phyloP scores from a whole-genome alignment of 2,113 vertebrate species.

The Macheiramphus alcinus region DNA sequence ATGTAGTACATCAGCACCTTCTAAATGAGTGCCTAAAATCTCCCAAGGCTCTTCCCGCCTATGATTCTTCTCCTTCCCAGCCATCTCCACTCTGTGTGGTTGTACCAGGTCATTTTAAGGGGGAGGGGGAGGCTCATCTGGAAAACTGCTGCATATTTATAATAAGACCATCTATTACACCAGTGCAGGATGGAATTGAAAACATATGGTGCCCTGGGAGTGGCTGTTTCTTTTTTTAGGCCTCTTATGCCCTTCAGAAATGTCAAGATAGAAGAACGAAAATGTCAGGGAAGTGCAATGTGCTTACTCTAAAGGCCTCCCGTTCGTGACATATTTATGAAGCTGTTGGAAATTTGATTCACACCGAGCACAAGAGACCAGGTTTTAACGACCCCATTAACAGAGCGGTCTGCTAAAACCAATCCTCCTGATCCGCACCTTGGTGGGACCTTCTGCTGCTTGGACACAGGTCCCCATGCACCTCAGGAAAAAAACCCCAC shows the following conservation, averaged over 20 bases:
- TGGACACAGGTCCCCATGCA: not conserved
- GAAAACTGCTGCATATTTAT: conserved; percentile 34
- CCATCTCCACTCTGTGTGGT: not conserved
- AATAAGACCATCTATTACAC: conserved; percentile 43
- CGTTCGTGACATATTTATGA: conserved; percentile 48
- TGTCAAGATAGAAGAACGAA: conserved; percentile 71
- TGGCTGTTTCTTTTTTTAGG: conserved; percentile 60
- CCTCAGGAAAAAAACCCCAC: not conserved
- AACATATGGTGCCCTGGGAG: conserved; percentile 68
- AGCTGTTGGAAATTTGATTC: conserved; percentile 42
- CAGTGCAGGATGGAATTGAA: conserved; percentile 56
- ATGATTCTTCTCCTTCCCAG: not conserved
- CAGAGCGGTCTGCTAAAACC: not conserved
- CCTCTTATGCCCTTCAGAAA: conserved; percentile 71
- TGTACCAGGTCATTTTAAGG: not conserved
- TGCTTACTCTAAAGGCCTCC: conserved; percentile 47
- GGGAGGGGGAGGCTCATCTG: not conserved
- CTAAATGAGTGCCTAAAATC: not conserved
- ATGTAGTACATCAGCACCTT: not conserved
- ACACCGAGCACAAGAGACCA: not conserved
- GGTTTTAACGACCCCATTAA: not conserved
- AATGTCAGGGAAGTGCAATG: conserved; percentile 72
- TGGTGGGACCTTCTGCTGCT: not conserved
- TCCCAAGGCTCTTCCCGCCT: not conserved
- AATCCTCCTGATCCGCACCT: not conserved